Evolutionary conservation across 2,888 invertebrate genomes (phyloP), one percentile per base, ranked within the genome.

Genomic region (Andricus quercusramuli): DNA sequence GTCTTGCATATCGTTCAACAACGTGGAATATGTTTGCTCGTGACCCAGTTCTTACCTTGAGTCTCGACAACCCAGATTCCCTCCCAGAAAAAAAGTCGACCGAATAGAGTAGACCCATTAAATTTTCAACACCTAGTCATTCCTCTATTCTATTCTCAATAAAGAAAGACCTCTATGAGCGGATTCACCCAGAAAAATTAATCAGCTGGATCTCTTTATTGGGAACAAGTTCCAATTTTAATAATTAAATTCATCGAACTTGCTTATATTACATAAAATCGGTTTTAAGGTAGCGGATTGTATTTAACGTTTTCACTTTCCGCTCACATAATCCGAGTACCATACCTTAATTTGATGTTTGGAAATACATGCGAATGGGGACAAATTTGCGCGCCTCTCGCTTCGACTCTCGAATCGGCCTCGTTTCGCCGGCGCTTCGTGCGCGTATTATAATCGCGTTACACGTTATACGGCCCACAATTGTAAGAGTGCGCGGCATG

Each of bases 1-100:
- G n/a, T 51, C 68, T 25, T 81, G 80, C 83, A 79, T 83, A 83
- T 84, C 81, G 77, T 84, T 83, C 79, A 80, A 84, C 80, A 78
- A 80, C 78, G 78, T 74, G 74, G 56, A 74, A 74, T 74, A 56
- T 74, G 56, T 79, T 81, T 77, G 81, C 89, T 87, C 88, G 87
- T 91, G 91, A 91, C 91, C 90, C 88, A 90, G 87, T 91, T 90
- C 85, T 88, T 85, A 85, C 85, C 88, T 85, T 86, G 86, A 84
- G 86, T 86, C 88, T 87, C 88, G 82, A 84, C 88, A 91, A 89
- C 90, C 91, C 90, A 90, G 90, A 90, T 90, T 90, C 84, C 86
- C 86, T 89, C 88, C 87, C 86, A 86, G 56, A 56, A 32, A 74
- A 74, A 74, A 74, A 74, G 74, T 79, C 81, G 84, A 82, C 79